Base-by-base conservation (phyloP, 2,888 invertebrate species). In the Lymantria dispar region DNA sequence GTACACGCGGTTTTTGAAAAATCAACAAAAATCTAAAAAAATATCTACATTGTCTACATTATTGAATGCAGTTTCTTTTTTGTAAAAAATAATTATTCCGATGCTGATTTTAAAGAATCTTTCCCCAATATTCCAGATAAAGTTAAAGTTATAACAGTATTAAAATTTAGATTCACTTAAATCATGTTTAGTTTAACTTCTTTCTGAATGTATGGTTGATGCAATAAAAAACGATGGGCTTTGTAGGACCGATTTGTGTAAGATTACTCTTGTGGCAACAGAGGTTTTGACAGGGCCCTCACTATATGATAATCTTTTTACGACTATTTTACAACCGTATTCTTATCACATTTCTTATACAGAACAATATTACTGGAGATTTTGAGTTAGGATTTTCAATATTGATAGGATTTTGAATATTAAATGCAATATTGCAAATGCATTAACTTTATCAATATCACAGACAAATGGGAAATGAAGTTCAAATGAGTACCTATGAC, bases 291-390 rank as follows among this genome's bases (percentile, higher is more conserved):
- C 58, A 72, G 66, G 62, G 62, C 59, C 49, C 58, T 70, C 68
- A 71, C 64, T 70, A 68, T 63, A 68, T 68, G 70, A 72, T 68
- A 73, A 78, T 76, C 68, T 62, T 78, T 76, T 79, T 78, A 80
- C 74, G 76, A 77, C 69, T 70, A 71, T 76, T 76, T 72, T 72
- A 74, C 67, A 70, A 66, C 66, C 74, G 68, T 80, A 77, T 76
- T 78, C 66, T 72, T 78, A 74, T 72, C 59, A 64, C 67, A 64
- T 58, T 65, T 59, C 59, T 60, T 71, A 74, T 71, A 65, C 56
- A 3, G 22, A 22, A 22, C 22, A 22, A 22, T 22, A 22, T 5
- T 3, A 5, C 22, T 22, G 22, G 22, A 22, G 22, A 22, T 22
- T 22, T 22, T 3, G 22, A 5, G 5, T 22, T 5, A 22, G 2